Conservation (phyloP, 2,797 vertebrate species). For the Hippocampus kuda region DNA sequence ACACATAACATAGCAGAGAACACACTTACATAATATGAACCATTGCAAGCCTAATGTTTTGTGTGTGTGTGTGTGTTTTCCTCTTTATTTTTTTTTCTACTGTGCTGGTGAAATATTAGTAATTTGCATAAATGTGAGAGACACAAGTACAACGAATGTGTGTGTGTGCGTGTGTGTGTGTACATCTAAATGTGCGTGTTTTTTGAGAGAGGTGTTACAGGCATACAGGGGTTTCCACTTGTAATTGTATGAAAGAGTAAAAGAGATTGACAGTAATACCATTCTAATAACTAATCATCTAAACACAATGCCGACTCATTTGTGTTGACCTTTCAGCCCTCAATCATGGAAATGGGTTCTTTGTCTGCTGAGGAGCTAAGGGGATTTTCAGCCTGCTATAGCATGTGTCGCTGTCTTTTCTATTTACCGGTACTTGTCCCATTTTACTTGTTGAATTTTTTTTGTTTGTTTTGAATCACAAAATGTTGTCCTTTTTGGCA, state of each 20-base stretch:
- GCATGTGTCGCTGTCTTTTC: slow-evolving; percentile 48
- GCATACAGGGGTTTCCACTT: slow-evolving; percentile 55
- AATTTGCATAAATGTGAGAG: not conserved
- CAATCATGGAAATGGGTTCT: slow-evolving; percentile 71
- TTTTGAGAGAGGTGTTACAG: slow-evolving; percentile 41
- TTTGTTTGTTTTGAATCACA: slow-evolving; percentile 7
- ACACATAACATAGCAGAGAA: not conserved
- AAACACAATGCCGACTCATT: slow-evolving; percentile 68
- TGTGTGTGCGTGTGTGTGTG: slow-evolving; percentile 6
- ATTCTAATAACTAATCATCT: slow-evolving; percentile 74
- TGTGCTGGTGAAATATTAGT: not conserved
- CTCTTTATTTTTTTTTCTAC: not conserved
- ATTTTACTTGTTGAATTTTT: slow-evolving; percentile 23
- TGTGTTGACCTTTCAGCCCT: slow-evolving; percentile 72
- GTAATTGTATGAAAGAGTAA: slow-evolving; percentile 65
- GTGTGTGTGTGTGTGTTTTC: not conserved
- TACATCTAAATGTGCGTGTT: slow-evolving; percentile 10
- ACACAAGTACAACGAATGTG: not conserved
- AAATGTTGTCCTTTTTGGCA: not conserved
- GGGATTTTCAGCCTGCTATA: slow-evolving; percentile 57
- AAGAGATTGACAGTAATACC: slow-evolving; percentile 71
- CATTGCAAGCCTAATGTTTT: not conserved
- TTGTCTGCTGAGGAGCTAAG: slow-evolving; percentile 60
- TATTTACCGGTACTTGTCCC: slow-evolving; percentile 20
- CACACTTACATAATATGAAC: not conserved